Percentiles rank a stretch among this genome's conserved stretches.
Conservation (phyloP, 1,140 invertebrate species). For the Hycleus cichorii region DNA sequence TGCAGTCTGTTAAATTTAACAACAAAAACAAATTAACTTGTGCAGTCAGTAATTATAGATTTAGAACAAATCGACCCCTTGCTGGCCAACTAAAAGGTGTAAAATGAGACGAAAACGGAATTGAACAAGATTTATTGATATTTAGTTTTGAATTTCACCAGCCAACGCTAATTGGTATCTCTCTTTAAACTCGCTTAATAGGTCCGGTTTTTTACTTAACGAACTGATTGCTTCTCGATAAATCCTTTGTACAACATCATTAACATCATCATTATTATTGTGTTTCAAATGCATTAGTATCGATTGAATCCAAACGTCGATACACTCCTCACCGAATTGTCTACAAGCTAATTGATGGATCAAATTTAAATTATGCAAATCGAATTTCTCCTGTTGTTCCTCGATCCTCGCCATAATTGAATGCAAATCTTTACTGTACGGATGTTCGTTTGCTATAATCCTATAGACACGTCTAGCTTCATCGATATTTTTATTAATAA, state of each 20-base stretch:
- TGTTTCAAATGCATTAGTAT: slow-evolving; percentile 40
- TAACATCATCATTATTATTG: not conserved
- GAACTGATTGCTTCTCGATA: slow-evolving; percentile 5
- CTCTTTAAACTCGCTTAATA: slow-evolving; percentile 10
- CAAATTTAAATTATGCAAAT: slow-evolving; percentile 29
- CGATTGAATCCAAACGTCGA: slow-evolving; percentile 53
- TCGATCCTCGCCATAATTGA: slow-evolving; percentile 39
- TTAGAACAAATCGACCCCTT: too few species aligned
- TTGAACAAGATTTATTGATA: too few species aligned
- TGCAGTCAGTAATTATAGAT: too few species aligned
- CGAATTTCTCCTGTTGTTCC: slow-evolving; percentile 32
- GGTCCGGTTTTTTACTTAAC: not conserved
- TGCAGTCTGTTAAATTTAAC: too few species aligned
- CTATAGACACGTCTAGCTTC: slow-evolving; percentile 5
- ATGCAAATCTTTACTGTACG: slow-evolving; percentile 18
- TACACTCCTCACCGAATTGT: slow-evolving; percentile 46
- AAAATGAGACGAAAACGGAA: too few species aligned
- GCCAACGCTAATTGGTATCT: slow-evolving; percentile 6
- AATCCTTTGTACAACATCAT: slow-evolving; percentile 3
- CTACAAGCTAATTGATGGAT: slow-evolving; percentile 41
- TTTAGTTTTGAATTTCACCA: not conserved
- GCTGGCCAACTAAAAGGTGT: too few species aligned
- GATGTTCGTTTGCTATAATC: not conserved
- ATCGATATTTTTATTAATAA: slow-evolving; percentile 19
- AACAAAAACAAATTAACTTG: too few species aligned